phyloP scores from a whole-genome alignment of 2,888 invertebrate genomes.

The Crematogaster levior region DNA sequence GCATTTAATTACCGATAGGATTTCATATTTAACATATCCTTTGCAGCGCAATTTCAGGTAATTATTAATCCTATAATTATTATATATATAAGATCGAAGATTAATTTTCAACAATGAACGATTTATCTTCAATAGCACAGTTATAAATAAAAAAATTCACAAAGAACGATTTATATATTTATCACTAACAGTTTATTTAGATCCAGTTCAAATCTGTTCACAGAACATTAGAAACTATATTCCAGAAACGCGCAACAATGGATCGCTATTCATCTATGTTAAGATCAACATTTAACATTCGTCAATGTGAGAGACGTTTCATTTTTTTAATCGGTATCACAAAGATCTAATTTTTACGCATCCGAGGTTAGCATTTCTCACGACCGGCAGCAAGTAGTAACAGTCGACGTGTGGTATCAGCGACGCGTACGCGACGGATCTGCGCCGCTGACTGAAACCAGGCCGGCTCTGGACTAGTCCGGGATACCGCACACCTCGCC shows the following conservation, averaged over 20 bases:
- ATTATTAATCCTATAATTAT: slow-evolving; percentile 1
- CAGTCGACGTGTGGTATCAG: slow-evolving; percentile 56
- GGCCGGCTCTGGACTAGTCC: slow-evolving; percentile 61
- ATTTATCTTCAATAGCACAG: slow-evolving; percentile 6
- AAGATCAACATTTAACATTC: neutral
- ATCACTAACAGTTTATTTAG: neutral
- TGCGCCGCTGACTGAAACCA: slow-evolving; percentile 69
- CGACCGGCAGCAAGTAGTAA: slow-evolving; percentile 49
- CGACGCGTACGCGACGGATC: slow-evolving; percentile 71
- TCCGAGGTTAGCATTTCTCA: neutral
- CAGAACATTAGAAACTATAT: neutral
- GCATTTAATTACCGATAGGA: slow-evolving; percentile 4
- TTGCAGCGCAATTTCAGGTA: neutral
- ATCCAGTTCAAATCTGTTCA: neutral
- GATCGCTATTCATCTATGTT: neutral
- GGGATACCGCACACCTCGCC: slow-evolving; percentile 60
- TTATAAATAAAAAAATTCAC: slow-evolving; percentile 6
- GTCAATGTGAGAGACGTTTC: neutral
- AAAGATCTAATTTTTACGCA: neutral
- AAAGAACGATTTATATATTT: slow-evolving; percentile 1
- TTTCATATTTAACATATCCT: neutral
- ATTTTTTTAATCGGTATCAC: neutral
- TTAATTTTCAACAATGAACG: neutral
- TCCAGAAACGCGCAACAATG: neutral
- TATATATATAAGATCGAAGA: neutral